A percentile compares a stretch with the other conserved stretches of the same genome.
Evolutionary conservation across 2,797 vertebrate genomes (phyloP).

Genomic region (Ctenosaura bakeri): DNA sequence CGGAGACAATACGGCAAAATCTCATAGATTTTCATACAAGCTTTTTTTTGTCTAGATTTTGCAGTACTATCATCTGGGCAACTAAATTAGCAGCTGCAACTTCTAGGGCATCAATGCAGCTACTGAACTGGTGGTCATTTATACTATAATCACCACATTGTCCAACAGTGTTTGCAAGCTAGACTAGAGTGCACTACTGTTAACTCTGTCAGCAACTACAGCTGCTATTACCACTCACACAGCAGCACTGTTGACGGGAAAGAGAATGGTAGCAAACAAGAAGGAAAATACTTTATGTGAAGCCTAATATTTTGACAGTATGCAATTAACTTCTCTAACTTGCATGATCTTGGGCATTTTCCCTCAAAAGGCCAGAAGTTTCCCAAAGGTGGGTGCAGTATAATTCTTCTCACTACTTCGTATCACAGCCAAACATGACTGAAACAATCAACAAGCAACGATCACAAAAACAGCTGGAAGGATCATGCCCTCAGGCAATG

Average conservation of each 20-base stretch:
- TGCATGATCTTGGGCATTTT: slow-evolving; percentile 18
- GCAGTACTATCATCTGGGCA: slow-evolving; percentile 20
- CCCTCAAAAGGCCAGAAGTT: slow-evolving; percentile 21
- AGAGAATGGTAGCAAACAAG: not conserved
- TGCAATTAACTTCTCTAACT: slow-evolving; percentile 32
- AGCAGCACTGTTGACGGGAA: slow-evolving; percentile 39
- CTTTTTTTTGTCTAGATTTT: slow-evolving; percentile 31
- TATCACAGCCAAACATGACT: not conserved
- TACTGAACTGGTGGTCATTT: slow-evolving; percentile 39
- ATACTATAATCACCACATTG: slow-evolving; percentile 50
- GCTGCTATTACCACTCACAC: slow-evolving; percentile 28
- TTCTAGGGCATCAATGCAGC: slow-evolving; percentile 42
- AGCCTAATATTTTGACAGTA: not conserved
- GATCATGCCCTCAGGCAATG: not conserved
- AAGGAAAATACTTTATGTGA: rapidly evolving
- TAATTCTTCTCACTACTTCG: not conserved
- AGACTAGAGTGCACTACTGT: not conserved
- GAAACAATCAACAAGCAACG: not conserved
- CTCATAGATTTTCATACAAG: slow-evolving; percentile 11
- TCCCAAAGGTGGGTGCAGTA: not conserved
- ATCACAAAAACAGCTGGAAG: not conserved
- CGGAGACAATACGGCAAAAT: not conserved
- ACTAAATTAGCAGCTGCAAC: slow-evolving; percentile 29
- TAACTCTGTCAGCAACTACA: slow-evolving; percentile 30
- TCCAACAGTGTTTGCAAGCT: slow-evolving; percentile 29